These are phyloP conservation scores for Odontothrips loti DNA, from an alignment of 2,888 invertebrate species.

Conservation along the genomic window DNA sequence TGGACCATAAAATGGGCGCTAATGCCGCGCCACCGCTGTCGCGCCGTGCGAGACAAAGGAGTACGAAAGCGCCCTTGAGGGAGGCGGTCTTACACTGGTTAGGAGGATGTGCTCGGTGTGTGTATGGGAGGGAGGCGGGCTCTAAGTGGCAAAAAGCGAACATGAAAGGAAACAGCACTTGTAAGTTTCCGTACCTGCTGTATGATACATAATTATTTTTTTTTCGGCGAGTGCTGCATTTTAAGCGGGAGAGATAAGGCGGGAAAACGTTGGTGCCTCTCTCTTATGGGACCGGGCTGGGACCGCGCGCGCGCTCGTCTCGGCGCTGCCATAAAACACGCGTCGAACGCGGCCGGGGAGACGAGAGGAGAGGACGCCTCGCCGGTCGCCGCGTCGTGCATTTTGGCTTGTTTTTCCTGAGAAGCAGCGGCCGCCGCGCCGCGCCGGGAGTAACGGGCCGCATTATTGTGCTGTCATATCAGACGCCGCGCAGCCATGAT, in stretches of 20 bases:
- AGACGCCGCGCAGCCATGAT: background rate
- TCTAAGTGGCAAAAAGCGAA: no score
- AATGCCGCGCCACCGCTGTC: background rate
- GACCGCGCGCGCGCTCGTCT: no score
- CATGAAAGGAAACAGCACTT: background rate
- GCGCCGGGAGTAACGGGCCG: background rate
- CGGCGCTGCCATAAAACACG: no score
- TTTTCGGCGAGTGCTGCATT: background rate
- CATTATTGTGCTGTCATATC: slow-evolving; percentile 26
- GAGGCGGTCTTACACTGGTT: background rate
- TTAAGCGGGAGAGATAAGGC: background rate
- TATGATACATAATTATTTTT: background rate
- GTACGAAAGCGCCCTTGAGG: background rate
- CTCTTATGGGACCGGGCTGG: no score
- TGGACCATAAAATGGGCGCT: slow-evolving; percentile 7
- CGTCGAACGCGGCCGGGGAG: no score
- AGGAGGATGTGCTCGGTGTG: no score
- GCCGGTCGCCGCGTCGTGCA: background rate
- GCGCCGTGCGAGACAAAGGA: background rate
- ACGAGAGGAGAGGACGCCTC: background rate
- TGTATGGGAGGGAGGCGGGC: no score
- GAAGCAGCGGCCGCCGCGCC: background rate
- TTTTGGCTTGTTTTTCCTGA: slow-evolving; percentile 19
- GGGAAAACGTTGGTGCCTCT: background rate
- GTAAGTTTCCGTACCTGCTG: background rate